Conservation (phyloP, 2,888 invertebrate species). For the Daptonema setosum region DNA sequence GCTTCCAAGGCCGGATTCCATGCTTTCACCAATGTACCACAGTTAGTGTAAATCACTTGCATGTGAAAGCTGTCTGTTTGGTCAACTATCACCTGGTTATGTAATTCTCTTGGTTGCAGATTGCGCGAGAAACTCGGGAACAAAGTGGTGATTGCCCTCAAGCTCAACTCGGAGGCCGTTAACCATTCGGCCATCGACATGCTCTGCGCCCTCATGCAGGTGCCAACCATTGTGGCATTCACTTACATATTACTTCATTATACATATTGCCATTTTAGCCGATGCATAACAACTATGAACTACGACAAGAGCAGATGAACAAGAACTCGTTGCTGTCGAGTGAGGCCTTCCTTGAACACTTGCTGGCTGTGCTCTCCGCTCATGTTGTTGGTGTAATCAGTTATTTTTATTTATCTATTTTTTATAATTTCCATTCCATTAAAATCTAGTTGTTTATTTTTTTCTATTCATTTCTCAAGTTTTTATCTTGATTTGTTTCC, state of each 20-base stretch:
- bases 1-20: slow-evolving; percentile 95
- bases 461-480: not conserved
- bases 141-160: slow-evolving; percentile 69
- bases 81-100: no score
- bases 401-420: no score
- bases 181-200: slow-evolving; percentile 94
- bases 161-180: slow-evolving; percentile 63
- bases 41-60: no score
- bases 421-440: not conserved
- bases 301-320: slow-evolving; percentile 89
- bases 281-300: slow-evolving; percentile 79
- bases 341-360: slow-evolving; percentile 65
- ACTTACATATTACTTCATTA: not conserved
- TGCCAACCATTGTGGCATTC: slow-evolving; percentile 8
- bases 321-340: slow-evolving; percentile 82
- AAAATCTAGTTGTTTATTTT: not conserved
- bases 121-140: slow-evolving; percentile 83
- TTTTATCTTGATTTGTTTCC: slow-evolving; percentile 11
- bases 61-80: not conserved
- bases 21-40: slow-evolving; percentile 34
- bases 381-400: slow-evolving; percentile 52
- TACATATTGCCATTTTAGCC: slow-evolving; percentile 37
- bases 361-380: slow-evolving; percentile 76
- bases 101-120: slow-evolving; percentile 32
- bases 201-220: slow-evolving; percentile 84